phyloP scores from a whole-genome alignment of 2,113 vertebrate species.

The Scopus umbretta region DNA sequence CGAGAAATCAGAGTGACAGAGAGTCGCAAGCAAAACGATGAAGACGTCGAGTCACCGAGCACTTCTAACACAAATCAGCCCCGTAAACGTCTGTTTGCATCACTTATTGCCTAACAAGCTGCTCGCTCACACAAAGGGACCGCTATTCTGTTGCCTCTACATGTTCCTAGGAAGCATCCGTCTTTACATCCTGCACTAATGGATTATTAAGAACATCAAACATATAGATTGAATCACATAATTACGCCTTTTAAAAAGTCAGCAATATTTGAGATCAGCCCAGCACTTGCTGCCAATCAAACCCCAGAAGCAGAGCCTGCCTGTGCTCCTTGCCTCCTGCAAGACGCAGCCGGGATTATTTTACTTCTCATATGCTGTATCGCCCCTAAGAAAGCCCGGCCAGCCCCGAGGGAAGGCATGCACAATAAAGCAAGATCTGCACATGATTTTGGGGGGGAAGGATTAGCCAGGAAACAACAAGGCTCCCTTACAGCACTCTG shows the following conservation, averaged over 20 bases:
- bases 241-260: conserved; percentile 44
- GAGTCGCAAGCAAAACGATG: background rate
- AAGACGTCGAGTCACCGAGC: background rate
- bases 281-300: conserved; percentile 56
- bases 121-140: background rate
- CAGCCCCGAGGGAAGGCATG: background rate
- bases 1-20: background rate
- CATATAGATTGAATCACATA: conserved; percentile 23
- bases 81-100: background rate
- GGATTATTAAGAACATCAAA: conserved; percentile 38
- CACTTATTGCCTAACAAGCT: background rate
- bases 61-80: background rate
- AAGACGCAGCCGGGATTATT: background rate
- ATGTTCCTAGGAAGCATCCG: background rate
- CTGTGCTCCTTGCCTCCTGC: background rate
- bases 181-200: conserved; percentile 25
- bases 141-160: background rate
- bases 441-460: rapidly evolving
- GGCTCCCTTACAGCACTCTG: background rate
- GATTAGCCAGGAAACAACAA: background rate
- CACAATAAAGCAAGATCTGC: background rate
- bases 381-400: background rate
- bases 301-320: background rate
- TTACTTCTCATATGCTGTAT: background rate
- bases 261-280: conserved; percentile 59